Evolutionary conservation across 2,797 vertebrate species (phyloP), one percentile per base, ranked within the genome.

Genomic region (Dendrocincla tyrannina): DNA sequence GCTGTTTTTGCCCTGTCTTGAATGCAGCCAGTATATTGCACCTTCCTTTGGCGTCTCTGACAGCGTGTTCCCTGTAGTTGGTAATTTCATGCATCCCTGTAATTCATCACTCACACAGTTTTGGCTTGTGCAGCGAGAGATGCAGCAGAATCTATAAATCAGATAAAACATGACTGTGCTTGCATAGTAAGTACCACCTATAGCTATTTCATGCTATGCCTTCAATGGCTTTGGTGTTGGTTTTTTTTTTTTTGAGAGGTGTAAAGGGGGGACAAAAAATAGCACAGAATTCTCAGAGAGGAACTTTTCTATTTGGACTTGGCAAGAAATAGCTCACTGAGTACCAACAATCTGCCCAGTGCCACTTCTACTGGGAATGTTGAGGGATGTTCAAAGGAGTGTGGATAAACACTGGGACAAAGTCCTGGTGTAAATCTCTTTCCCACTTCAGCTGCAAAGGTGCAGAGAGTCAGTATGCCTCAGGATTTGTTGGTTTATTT

Each of bases 401-500:
- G 0, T 4, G 33, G 13, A 58, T 17, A 30, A 77, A 52, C 19
- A 17, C 3, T 3, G 37, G 56, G 53, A 32, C 4, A 11, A 47
- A 27, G 32, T n/a, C 9, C 4, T 23, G 13, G 5, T 52, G 37
- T 13, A 32, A 42, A 22, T 73, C 37, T 59, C 20, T 44, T n/a
- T 33, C 20, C 32, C 3, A 2, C 25, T 52, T 78, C 13, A 59
- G 32, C 44, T 60, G 8, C 44, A 50, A 63, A 58, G 52, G 41
- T 76, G 66, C 28, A 55, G 24, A n/a, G 49, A 17, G 23, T 73
- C 84, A 88, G 53, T 70, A 8, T 2, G 3, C 27, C 16, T 77
- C 32, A 17, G 41, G 62, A 33, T 41, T 92, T 77, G 15, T 77
- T 94, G 70, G 3, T 83, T 85, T 93, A 70, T 67, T 91, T 81